Conservation (phyloP, 1,140 invertebrate species). For the Drosophila gunungcola region DNA sequence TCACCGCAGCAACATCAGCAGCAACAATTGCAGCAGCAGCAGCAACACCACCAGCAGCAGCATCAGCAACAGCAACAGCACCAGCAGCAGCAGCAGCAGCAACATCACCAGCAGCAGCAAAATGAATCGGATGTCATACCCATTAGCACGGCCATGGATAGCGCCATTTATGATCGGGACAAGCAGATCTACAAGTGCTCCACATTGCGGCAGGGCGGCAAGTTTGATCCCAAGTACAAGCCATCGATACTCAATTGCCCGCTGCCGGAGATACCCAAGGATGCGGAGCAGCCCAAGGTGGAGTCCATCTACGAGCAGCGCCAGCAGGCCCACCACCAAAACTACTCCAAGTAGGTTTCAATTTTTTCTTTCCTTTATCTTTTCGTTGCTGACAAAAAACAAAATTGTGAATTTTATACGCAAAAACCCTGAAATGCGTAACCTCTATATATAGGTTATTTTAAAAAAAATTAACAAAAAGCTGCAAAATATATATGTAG, state of each 20-base stretch:
- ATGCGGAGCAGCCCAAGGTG: conserved; percentile 77
- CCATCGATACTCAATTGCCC: conserved; percentile 84
- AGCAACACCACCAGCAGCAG: conserved; percentile 31
- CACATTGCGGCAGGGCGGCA: conserved; percentile 81
- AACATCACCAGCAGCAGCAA: conserved; percentile 53
- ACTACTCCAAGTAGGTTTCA: conserved; percentile 75
- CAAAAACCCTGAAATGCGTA: no score
- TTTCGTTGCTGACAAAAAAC: no score
- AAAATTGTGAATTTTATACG: no score
- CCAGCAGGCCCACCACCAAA: conserved; percentile 71
- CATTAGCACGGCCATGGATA: conserved; percentile 73
- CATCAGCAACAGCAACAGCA: conserved; percentile 34
- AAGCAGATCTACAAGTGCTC: conserved; percentile 85
- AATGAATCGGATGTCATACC: conserved; percentile 61
- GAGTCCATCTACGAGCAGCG: conserved; percentile 79
- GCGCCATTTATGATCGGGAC: conserved; percentile 81
- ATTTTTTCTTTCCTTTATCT: no score
- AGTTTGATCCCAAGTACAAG: conserved; percentile 84
- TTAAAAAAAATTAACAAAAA: no score
- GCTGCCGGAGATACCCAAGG: conserved; percentile 83
- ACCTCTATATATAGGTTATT: no score
- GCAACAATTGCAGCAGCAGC: conserved; percentile 41
- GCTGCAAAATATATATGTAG: no score
- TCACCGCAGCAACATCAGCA: conserved; percentile 64
- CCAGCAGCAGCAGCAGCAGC: conserved; percentile 39